phyloP scores from a whole-genome alignment of 2,113 vertebrate species.

The Tachysurus fulvidraco region DNA sequence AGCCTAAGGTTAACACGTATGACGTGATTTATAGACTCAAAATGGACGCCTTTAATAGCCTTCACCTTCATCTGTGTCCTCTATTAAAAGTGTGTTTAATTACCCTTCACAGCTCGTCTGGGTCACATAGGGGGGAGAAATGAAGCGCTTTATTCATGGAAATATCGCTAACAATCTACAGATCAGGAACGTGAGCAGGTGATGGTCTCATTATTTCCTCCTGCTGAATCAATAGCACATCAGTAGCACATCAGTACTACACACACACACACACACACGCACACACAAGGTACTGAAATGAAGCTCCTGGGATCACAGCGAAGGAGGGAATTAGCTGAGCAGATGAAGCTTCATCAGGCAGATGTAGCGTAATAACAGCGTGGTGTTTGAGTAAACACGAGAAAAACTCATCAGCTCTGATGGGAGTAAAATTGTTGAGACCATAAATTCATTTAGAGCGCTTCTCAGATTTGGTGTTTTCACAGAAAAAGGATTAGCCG shows the following conservation, averaged over 20 bases:
- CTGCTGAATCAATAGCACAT: background rate
- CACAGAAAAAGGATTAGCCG: too few species aligned
- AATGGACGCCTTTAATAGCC: conserved; percentile 4
- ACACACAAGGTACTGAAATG: background rate
- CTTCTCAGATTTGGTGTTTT: too few species aligned
- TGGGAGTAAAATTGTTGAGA: background rate
- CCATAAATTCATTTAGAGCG: background rate
- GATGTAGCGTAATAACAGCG: background rate
- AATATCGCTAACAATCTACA: background rate
- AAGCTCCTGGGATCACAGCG: background rate
- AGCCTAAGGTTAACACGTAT: background rate
- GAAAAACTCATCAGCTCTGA: background rate
- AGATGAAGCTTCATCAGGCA: background rate
- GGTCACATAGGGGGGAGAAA: background rate
- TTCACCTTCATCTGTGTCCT: conserved; percentile 7
- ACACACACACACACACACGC: background rate
- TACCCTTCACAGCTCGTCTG: background rate
- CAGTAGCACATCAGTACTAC: background rate
- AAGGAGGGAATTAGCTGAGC: background rate
- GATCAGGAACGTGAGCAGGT: background rate
- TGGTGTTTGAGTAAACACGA: background rate
- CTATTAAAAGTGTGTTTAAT: conserved; percentile 3
- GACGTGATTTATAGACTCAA: background rate
- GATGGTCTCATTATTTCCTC: background rate
- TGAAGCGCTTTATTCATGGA: background rate